phyloP scores from a whole-genome alignment of 1,140 invertebrate species.

The Pogonomyrmex californicus region DNA sequence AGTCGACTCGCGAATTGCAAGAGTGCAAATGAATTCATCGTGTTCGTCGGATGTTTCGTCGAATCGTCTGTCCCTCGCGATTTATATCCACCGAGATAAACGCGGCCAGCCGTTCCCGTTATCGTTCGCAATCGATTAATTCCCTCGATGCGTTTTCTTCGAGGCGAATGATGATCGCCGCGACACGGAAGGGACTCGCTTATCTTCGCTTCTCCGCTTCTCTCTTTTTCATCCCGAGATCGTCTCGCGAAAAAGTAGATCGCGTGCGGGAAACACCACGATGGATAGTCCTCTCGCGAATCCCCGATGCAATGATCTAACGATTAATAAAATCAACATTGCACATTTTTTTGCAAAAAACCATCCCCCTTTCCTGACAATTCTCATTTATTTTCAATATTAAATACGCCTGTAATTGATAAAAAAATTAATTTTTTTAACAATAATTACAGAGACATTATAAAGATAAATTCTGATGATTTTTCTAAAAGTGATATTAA shows the following conservation, averaged over 20 bases:
- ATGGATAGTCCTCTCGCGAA: background rate
- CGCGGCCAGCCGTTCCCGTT: constrained; percentile 68
- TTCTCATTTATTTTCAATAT: too few relatives aligned
- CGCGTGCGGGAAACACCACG: background rate
- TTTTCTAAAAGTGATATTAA: too few relatives aligned
- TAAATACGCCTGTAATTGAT: too few relatives aligned
- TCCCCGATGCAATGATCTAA: background rate
- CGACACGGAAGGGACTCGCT: constrained; percentile 51
- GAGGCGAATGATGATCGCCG: constrained; percentile 6
- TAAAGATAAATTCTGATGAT: too few relatives aligned
- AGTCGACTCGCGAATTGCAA: constrained; percentile 28
- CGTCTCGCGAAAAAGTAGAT: background rate
- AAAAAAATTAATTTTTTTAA: too few relatives aligned
- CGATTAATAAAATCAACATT: background rate
- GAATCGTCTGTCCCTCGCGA: constrained; percentile 58
- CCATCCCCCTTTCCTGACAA: too few relatives aligned
- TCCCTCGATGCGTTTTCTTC: constrained; percentile 56
- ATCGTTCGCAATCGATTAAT: constrained; percentile 75
- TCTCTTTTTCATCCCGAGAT: constrained; percentile 48
- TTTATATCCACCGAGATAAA: constrained; percentile 64
- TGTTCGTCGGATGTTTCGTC: constrained; percentile 52
- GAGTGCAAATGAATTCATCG: constrained; percentile 21
- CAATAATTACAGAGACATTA: too few relatives aligned
- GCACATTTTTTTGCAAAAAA: too few relatives aligned
- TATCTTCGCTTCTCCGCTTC: constrained; percentile 18